Base-by-base conservation (phyloP, 2,113 vertebrate genomes). In the Cariama cristata region DNA sequence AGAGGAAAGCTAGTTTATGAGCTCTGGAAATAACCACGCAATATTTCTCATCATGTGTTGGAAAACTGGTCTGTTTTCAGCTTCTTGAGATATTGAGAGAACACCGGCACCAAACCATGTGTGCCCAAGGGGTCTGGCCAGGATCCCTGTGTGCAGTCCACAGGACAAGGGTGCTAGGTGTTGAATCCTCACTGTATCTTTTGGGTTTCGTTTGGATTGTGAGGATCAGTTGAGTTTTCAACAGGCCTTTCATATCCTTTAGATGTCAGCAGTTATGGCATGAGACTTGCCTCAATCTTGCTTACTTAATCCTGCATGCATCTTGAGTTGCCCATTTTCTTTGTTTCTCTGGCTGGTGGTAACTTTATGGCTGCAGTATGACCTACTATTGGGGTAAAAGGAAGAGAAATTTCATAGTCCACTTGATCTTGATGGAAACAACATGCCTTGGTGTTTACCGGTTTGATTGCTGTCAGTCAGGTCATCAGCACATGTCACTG, bases 21-120 rank as follows among this genome's bases (percentile, higher is more conserved):
- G 38, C 63, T 84, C 24, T 71, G 76, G n/a, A 66, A 77, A 72
- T 24, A 59, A n/a, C 17, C n/a, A 49, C 1, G 0, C 21, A 3
- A 3, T 16, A 7, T 80, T 79, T 66, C 42, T 74, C 42, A 4
- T 2, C 50, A 12, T 18, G 35, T 0, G 0, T 63, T 49, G 56
- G 60, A 62, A 52, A 45, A 20, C 4, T 8, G 7, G 2, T 20
- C 15, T 59, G 52, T 50, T 63, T 35, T n/a, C 64, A 90, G 69
- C 52, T 22, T 68, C 35, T 42, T 13, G 4, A 12, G 35, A 16
- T 50, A 6, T 8, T 19, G 18, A 33, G 68, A 71, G 52, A 59
- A 8, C 19, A 53, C 1, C 59, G 44, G 62, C 44, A 40, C 24
- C 58, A 88, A 45, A 42, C 7, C 23, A 2, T 0, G 0, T 2